Conservation (phyloP, 2,113 vertebrate genomes). For the Trogon surrucura region DNA sequence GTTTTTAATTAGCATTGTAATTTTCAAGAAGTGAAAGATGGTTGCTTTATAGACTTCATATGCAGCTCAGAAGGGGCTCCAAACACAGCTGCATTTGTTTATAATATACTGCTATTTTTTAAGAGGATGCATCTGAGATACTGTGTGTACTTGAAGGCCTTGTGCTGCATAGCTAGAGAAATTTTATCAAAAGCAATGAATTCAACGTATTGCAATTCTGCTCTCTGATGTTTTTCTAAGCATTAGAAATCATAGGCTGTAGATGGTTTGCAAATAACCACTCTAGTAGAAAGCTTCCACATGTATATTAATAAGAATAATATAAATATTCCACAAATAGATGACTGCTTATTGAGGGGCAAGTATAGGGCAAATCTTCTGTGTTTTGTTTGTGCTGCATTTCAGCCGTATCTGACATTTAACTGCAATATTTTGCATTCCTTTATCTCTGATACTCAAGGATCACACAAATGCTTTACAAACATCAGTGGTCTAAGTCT, state of each 20-base stretch:
- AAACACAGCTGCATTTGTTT: slow-evolving; percentile 15
- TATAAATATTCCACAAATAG: slow-evolving; percentile 48
- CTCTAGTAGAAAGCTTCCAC: not conserved
- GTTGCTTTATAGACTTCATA: slow-evolving; percentile 67
- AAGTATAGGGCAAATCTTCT: slow-evolving; percentile 8
- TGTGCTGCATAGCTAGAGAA: slow-evolving; percentile 62
- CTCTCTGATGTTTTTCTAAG: slow-evolving; percentile 68
- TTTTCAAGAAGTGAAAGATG: slow-evolving; percentile 52
- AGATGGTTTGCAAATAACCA: slow-evolving; percentile 74
- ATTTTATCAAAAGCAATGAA: slow-evolving; percentile 74
- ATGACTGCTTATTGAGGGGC: not conserved
- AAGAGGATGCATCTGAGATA: slow-evolving; percentile 61
- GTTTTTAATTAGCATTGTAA: slow-evolving; percentile 63
- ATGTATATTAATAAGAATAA: slow-evolving; percentile 40
- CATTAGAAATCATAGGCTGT: slow-evolving; percentile 58
- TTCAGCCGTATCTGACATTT: not conserved
- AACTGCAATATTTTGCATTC: slow-evolving; percentile 13
- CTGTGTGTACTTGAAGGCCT: slow-evolving; percentile 64
- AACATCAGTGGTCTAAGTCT: not conserved
- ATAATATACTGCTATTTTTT: slow-evolving; percentile 62
- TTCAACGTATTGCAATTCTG: slow-evolving; percentile 69
- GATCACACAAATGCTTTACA: not conserved
- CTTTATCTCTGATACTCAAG: not conserved
- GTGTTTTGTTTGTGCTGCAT: not conserved
- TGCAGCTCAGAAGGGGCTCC: slow-evolving; percentile 73